These are phyloP conservation scores for Sinella curviseta DNA, from an alignment of 1,140 invertebrate genomes.

Conservation along the genomic window DNA sequence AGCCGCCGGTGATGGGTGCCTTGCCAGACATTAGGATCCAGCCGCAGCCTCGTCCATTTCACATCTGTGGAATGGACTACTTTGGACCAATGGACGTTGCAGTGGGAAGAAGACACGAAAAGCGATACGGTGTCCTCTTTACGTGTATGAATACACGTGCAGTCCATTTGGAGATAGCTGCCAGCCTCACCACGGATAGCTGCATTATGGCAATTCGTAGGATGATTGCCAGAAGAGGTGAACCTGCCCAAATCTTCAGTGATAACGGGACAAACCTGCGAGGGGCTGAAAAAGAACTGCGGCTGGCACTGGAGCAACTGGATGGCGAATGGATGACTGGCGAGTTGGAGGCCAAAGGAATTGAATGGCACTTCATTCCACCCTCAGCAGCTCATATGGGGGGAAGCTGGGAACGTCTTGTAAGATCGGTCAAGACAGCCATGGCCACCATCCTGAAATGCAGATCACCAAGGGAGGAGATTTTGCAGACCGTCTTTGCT, in stretches of 20 bases:
- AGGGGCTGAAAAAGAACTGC: slow-evolving; percentile 20
- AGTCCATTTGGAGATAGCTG: slow-evolving; percentile 47
- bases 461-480: not conserved
- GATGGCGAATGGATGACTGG: not conserved
- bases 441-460: not conserved
- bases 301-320: not conserved
- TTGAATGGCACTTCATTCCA: not conserved
- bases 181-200: slow-evolving; percentile 46
- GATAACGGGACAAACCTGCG: slow-evolving; percentile 53
- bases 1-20: slow-evolving; percentile 36
- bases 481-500: not conserved
- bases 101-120: slow-evolving; percentile 33
- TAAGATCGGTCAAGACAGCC: not conserved
- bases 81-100: slow-evolving; percentile 48
- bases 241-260: slow-evolving; percentile 42
- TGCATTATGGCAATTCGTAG: slow-evolving; percentile 50
- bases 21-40: slow-evolving; percentile 39
- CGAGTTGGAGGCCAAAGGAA: not conserved
- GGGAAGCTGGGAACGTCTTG: not conserved
- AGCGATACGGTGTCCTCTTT: slow-evolving; percentile 34
- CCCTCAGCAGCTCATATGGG: not conserved
- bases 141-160: slow-evolving; percentile 41
- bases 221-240: slow-evolving; percentile 50
- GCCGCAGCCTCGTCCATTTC: slow-evolving; percentile 38
- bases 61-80: slow-evolving; percentile 40